Conservation (phyloP, 2,888 invertebrate genomes). For the Sinotaia quadrata region DNA sequence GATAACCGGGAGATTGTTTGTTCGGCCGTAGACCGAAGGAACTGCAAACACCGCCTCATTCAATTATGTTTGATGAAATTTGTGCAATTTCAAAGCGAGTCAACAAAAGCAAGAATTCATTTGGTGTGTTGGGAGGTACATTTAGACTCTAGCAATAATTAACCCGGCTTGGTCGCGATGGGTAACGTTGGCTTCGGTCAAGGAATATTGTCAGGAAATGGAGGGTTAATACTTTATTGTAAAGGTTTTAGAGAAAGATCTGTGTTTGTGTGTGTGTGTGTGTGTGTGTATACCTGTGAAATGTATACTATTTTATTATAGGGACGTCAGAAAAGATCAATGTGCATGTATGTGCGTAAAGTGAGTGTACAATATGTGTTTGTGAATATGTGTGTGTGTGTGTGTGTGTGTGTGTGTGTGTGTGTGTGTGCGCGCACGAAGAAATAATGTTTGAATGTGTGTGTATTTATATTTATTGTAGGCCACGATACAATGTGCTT, state of each 20-base stretch:
- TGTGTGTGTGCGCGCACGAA: neutral
- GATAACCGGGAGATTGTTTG: slow-evolving; percentile 53
- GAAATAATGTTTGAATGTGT: neutral
- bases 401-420: neutral
- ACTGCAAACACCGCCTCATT: slow-evolving; percentile 58
- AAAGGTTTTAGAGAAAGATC: too few species aligned
- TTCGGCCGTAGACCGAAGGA: slow-evolving; percentile 36
- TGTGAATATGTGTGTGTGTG: neutral
- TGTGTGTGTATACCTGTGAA: too few species aligned
- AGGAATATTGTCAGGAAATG: too few species aligned
- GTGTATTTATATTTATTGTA: neutral
- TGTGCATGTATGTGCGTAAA: too few species aligned
- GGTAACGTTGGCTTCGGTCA: too few species aligned
- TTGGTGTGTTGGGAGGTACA: slow-evolving; percentile 49
- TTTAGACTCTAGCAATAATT: slow-evolving; percentile 50
- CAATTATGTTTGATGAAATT: slow-evolving; percentile 62
- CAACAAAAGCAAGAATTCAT: slow-evolving; percentile 52
- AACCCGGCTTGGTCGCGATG: slow-evolving; percentile 38
- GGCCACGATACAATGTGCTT: neutral
- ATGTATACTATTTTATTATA: too few species aligned
- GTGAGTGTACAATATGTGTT: too few species aligned
- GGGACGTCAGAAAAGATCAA: too few species aligned
- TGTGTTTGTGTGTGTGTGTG: too few species aligned
- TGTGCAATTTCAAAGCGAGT: slow-evolving; percentile 54
- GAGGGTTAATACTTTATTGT: too few species aligned